Base-by-base conservation (phyloP, 2,888 invertebrate species). In the Plutella xylostella region DNA sequence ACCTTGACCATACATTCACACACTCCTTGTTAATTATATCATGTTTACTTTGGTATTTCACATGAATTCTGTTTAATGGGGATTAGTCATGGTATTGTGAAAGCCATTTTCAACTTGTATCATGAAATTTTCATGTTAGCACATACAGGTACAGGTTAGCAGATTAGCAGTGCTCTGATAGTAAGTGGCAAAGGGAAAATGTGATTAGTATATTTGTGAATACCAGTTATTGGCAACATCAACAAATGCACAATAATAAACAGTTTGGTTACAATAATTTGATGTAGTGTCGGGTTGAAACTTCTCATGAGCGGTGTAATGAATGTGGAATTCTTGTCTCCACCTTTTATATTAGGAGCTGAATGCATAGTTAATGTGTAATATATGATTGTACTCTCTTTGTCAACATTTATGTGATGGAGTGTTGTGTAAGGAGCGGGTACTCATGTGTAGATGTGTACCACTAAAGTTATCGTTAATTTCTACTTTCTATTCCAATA, bases 321-420 rank as follows among this genome's bases (percentile, higher is more conserved):
- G n/a, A n/a, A 67, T 71, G 33, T 69, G 69, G 68, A 68, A 68
- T 68, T 65, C 65, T 65, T 68, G 70, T 77, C 75, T 78, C 78
- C 78, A 77, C 78, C 78, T 73, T 76, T 68, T 68, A 66, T 53
- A 62, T 66, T 68, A 71, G 67, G 63, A 60, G 28, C 69, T 67
- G 68, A 70, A 73, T 65, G 63, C 66, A 66, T 71, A 70, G 65
- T 61, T 64, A 67, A 63, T n/a, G n/a, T 25, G 30, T 9, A 64
- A 64, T 62, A 65, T 68, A 70, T 68, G 68, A 65, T 65, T 72
- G 68, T 72, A 72, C 63, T 71, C 67, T 67, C 62, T 60, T 63
- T 65, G 67, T 72, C 63, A 62, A 65, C 62, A 63, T 64, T 63
- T 63, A 65, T 70, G 65, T 72, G 68, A 68, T 65, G 63, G 59